Base-by-base conservation (phyloP, 1,140 invertebrate genomes). In the Drosophila asahinai region DNA sequence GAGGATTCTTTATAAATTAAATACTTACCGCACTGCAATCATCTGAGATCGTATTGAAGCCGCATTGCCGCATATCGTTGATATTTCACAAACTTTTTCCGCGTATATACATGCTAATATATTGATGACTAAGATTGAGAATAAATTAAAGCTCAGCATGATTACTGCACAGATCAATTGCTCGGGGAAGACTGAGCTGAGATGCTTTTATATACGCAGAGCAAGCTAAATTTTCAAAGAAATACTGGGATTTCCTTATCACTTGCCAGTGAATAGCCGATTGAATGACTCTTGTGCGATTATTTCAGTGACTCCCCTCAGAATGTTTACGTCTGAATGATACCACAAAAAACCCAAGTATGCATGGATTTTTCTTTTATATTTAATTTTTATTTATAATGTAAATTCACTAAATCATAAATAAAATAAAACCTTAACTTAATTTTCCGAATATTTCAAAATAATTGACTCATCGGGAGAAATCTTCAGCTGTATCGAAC, bases 11-110 rank as follows among this genome's bases (percentile, higher is more conserved):
- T 1, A 33, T 33, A 33, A 9, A 25, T 15, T 30, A 3, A n/a
- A 48, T 33, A 0, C 5, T 9, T 27, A 72, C 68, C 68, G 49
- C 43, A 72, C 64, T 22, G 68, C 68, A 30, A 57, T 68, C 64
- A 72, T 72, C n/a, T 72, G 68, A n/a, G 63, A 72, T 57, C 68
- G 17, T 33, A 72, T 68, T 8, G 68, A 72, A 6, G 68, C 63
- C 3, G 68, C 64, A 48, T 68, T 72, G 12, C 68, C 64, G 19
- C 68, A 68, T 33, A 72, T 72, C 5, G 68, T 33, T 25, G 68
- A 72, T 19, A 72, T 25, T 72, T 72, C 68, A 36, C 68, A 72
- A 3, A 45, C 40, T 68, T 40, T 68, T 27, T 72, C 40, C 14
- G 49, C 64, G 4, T 57, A 14, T 17, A 17, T 30, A 12, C 33